These are phyloP conservation scores for Portevinia maculata DNA, from an alignment of 2,888 invertebrate genomes.

Conservation along the genomic window DNA sequence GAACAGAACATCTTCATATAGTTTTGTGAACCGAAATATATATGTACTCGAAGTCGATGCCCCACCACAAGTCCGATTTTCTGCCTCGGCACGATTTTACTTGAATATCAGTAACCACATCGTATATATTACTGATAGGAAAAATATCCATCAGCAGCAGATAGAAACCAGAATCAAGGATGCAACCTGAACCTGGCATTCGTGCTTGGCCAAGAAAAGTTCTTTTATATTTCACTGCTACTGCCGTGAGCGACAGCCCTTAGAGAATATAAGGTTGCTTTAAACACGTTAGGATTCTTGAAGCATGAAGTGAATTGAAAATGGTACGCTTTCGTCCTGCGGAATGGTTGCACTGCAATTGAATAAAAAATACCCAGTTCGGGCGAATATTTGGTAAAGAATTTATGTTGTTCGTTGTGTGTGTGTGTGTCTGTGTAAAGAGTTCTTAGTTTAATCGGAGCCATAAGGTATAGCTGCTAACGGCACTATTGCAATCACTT, in stretches of 20 bases:
- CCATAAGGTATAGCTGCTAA: background rate
- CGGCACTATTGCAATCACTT: background rate
- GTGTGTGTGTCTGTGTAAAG: background rate
- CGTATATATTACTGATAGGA: conserved; percentile 14
- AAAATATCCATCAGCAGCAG: conserved; percentile 28
- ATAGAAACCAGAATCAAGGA: conserved; percentile 26
- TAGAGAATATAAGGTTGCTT: conserved; percentile 9
- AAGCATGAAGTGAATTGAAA: conserved; percentile 17
- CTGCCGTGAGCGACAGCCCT: background rate
- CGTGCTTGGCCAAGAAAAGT: background rate
- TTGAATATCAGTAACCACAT: conserved; percentile 37
- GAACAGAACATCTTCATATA: conserved; percentile 8
- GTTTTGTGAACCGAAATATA: background rate
- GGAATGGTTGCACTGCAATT: conserved; percentile 21
- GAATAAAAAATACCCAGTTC: conserved; percentile 36
- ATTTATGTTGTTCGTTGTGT: background rate
- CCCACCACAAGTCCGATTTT: background rate
- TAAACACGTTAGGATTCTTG: conserved; percentile 11
- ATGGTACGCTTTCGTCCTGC: conserved; percentile 3
- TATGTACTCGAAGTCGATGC: background rate
- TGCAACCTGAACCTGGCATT: conserved; percentile 41
- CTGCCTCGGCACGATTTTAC: conserved; percentile 11
- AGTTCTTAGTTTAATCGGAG: background rate
- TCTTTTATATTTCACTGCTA: background rate
- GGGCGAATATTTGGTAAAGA: background rate